These are phyloP conservation scores for Melolontha melolontha DNA, from an alignment of 2,888 invertebrate genomes.

Conservation along the genomic window DNA sequence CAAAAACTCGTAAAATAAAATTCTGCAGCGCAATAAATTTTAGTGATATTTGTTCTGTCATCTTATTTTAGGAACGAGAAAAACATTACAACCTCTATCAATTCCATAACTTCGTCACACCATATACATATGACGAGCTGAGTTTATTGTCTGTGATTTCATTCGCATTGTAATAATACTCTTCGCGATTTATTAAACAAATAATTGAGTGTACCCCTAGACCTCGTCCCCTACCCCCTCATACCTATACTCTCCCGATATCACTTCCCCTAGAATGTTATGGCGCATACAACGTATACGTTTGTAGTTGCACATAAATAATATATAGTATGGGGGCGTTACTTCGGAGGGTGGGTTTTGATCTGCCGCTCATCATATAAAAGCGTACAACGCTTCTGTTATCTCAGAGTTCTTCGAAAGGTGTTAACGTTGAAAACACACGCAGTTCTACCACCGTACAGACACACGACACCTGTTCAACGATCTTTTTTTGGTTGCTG, in stretches of 20 bases:
- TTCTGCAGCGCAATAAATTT: neutral
- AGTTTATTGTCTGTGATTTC: slow-evolving; percentile 9
- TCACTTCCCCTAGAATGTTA: too few species aligned
- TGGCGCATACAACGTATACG: too few species aligned
- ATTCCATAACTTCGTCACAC: too few species aligned
- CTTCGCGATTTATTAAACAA: neutral
- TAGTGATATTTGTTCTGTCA: neutral
- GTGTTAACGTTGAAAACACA: neutral
- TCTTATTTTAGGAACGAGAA: neutral
- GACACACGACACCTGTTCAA: slow-evolving; percentile 19
- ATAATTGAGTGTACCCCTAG: slow-evolving; percentile 13
- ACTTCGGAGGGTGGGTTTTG: slow-evolving; percentile 4
- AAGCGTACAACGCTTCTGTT: neutral
- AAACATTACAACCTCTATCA: too few species aligned
- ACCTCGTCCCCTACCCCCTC: neutral
- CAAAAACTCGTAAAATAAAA: too few species aligned
- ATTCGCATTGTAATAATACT: neutral
- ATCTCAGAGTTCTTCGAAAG: slow-evolving; percentile 35
- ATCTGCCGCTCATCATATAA: neutral
- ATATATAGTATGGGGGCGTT: slow-evolving; percentile 13
- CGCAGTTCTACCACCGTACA: neutral
- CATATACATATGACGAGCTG: neutral
- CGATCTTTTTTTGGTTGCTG: slow-evolving; percentile 10
- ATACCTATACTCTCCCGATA: neutral
- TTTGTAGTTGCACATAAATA: neutral